A percentile compares a stretch with the other conserved stretches of the same genome.
These are phyloP conservation scores for Dromococcyx pavoninus DNA, from an alignment of 2,797 vertebrate species.

Conservation along the genomic window DNA sequence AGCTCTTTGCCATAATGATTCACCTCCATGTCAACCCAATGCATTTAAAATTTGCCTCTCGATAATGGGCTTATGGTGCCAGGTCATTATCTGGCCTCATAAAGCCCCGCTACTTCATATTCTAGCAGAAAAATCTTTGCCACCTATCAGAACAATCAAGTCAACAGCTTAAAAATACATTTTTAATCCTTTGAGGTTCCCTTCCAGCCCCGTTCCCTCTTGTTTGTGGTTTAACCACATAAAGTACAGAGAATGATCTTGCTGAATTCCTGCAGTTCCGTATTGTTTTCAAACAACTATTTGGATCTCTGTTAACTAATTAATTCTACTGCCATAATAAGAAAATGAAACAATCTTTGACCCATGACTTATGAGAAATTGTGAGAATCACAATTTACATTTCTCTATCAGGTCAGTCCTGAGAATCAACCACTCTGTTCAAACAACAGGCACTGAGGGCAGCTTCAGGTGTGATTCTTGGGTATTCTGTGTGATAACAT, in stretches of 20 bases:
- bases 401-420: background rate
- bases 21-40: slow-evolving; percentile 31
- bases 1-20: background rate
- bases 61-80: background rate
- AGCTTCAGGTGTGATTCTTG: background rate
- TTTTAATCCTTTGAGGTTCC: background rate
- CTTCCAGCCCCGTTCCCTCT: background rate
- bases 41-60: slow-evolving; percentile 30
- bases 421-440: background rate
- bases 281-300: background rate
- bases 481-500: background rate
- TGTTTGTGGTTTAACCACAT: background rate
- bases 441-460: background rate
- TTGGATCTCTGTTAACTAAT: background rate
- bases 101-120: background rate
- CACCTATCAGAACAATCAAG: background rate
- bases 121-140: background rate
- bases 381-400: background rate
- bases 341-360: background rate
- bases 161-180: background rate
- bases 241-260: background rate
- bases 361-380: background rate
- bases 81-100: background rate
- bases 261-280: background rate
- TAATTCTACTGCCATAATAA: background rate